A percentile compares a stretch with the other conserved stretches of the same genome.
Evolutionary conservation across 2,113 vertebrate species (phyloP).

Genomic region (Thomomys bottae): DNA sequence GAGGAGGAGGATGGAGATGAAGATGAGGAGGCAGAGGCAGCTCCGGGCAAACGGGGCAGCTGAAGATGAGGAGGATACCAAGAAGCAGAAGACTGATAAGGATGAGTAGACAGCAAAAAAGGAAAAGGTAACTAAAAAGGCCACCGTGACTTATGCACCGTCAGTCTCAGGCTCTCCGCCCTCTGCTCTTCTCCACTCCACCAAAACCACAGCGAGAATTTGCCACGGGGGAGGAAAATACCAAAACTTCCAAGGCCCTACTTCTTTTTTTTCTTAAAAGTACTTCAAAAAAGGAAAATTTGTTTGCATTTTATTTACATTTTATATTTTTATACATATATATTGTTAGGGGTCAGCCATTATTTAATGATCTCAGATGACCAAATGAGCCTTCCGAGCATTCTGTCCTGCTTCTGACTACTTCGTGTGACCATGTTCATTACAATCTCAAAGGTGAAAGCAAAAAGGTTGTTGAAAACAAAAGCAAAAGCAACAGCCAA

Average conservation of each 20-base stretch:
- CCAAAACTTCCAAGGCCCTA: slow-evolving; percentile 90
- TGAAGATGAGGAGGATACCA: slow-evolving; percentile 94
- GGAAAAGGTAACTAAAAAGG: slow-evolving; percentile 81
- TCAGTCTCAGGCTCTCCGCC: slow-evolving; percentile 70
- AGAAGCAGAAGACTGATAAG: slow-evolving; percentile 97
- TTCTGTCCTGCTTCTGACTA: slow-evolving; percentile 88
- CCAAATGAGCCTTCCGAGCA: slow-evolving; percentile 92
- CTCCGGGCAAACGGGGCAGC: slow-evolving; percentile 94
- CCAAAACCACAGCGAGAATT: slow-evolving; percentile 80
- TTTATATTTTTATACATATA: slow-evolving; percentile 99
- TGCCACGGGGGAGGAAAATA: slow-evolving; percentile 72
- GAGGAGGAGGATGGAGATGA: slow-evolving; percentile 96
- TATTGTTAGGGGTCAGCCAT: slow-evolving; percentile 95
- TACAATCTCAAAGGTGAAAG: slow-evolving; percentile 90
- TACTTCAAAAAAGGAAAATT: slow-evolving; percentile 94
- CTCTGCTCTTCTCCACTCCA: slow-evolving; percentile 69
- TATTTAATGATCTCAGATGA: slow-evolving; percentile 92
- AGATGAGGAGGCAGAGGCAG: slow-evolving; percentile 92
- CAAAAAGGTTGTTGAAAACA: slow-evolving; percentile 89
- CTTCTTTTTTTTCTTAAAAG: slow-evolving; percentile 92
- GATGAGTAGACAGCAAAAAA: slow-evolving; percentile 92
- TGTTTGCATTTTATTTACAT: slow-evolving; percentile 99
- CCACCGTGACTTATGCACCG: slow-evolving; percentile 84
- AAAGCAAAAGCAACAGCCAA: slow-evolving; percentile 87
- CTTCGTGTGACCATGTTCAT: slow-evolving; percentile 93